Evolutionary conservation across 1,140 invertebrate genomes (phyloP).

Genomic region (Aphelenchoides avenae): DNA sequence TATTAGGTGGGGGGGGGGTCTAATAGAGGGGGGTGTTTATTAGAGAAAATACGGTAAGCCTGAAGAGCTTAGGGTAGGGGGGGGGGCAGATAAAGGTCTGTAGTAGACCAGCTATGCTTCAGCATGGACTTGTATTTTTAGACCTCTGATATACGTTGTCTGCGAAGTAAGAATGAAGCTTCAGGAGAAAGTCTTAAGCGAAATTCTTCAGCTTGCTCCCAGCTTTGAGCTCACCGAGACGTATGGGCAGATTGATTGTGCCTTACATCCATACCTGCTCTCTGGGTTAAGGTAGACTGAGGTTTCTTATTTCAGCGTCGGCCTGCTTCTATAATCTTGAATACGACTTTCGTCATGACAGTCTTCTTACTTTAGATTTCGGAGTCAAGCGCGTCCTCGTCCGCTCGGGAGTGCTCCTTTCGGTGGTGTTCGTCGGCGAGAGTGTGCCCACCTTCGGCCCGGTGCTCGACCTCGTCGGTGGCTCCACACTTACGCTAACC

Average conservation of each 20-base stretch:
- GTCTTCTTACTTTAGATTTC: slow-evolving; percentile 67
- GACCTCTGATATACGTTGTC: no score
- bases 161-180: no score
- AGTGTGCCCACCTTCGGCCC: slow-evolving; percentile 78
- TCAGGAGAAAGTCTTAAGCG: no score
- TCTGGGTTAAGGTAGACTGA: background rate
- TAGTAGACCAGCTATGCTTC: background rate
- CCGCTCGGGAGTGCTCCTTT: slow-evolving; percentile 69
- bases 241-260: no score
- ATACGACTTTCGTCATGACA: background rate
- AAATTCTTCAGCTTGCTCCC: no score
- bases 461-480: slow-evolving; percentile 80
- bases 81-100: background rate
- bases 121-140: background rate
- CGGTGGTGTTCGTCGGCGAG: slow-evolving; percentile 74
- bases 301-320: background rate
- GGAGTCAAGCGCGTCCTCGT: slow-evolving; percentile 71
- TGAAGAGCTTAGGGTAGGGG: no score
- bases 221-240: no score
- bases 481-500: slow-evolving; percentile 75
- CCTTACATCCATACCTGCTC: background rate
- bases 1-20: no score
- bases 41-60: no score
- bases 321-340: background rate
- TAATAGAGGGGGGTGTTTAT: no score